phyloP scores from a whole-genome alignment of 1,140 invertebrate species.

The Procambarus virginalis region DNA sequence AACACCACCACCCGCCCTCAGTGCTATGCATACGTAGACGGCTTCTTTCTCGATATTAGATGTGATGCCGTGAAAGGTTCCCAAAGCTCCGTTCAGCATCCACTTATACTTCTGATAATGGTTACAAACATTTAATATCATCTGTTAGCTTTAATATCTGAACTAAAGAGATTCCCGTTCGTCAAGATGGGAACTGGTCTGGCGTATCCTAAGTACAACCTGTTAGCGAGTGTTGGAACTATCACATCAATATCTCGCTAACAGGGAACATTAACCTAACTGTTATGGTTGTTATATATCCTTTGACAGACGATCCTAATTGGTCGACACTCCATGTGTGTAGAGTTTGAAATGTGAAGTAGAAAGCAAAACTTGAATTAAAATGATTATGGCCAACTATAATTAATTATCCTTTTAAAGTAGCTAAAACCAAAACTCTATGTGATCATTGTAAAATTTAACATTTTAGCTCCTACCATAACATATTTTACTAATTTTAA shows the following conservation, averaged over 20 bases:
- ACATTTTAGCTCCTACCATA: too few relatives aligned
- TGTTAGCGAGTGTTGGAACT: background rate
- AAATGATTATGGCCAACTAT: conserved; percentile 12
- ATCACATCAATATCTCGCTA: background rate
- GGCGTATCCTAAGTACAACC: background rate
- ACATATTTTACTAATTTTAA: too few relatives aligned
- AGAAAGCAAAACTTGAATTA: conserved; percentile 30
- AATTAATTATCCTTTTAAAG: background rate
- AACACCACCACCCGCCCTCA: conserved; percentile 15
- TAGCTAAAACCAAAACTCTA: too few relatives aligned
- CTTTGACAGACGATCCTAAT: background rate
- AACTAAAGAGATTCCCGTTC: background rate
- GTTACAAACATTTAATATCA: background rate
- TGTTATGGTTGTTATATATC: conserved; percentile 12
- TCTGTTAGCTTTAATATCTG: background rate
- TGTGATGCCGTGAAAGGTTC: background rate
- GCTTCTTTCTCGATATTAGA: conserved; percentile 43
- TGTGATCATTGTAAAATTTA: too few relatives aligned
- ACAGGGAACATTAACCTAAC: background rate
- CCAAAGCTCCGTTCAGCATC: too few relatives aligned
- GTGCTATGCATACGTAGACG: conserved; percentile 42
- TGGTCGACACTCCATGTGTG: background rate
- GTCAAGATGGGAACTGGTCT: too few relatives aligned
- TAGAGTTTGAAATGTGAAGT: conserved; percentile 18
- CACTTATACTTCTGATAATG: background rate